phyloP scores from a whole-genome alignment of 1,140 invertebrate species.

The Aphis craccivora region DNA sequence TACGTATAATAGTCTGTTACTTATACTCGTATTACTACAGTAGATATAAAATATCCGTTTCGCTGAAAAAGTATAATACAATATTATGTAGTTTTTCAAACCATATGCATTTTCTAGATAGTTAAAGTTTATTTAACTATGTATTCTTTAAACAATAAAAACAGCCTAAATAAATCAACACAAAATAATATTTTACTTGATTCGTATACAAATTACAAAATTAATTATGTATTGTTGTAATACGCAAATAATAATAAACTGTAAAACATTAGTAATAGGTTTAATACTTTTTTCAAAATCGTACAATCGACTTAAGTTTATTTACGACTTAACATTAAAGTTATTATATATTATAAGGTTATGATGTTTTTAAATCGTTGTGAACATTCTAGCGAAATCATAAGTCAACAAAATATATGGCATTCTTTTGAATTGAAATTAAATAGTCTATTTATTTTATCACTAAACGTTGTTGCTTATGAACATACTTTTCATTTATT shows the following conservation, averaged over 20 bases:
- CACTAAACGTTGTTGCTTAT: not conserved
- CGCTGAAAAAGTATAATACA: not conserved
- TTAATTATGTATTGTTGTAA: not conserved
- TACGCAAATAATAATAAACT: not conserved
- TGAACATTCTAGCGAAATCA: not conserved
- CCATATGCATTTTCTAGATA: not conserved
- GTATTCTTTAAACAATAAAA: not conserved
- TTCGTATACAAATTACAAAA: not conserved
- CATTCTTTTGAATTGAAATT: not conserved
- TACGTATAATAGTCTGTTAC: not conserved
- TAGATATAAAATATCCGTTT: not conserved
- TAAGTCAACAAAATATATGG: not conserved
- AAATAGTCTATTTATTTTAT: not conserved
- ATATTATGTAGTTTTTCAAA: not conserved
- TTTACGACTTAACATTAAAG: not conserved
- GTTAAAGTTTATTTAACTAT: not conserved
- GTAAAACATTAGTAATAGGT: not conserved
- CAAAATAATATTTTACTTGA: not conserved
- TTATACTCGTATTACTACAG: not conserved
- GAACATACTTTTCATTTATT: not conserved
- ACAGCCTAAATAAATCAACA: not conserved
- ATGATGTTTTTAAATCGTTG: not conserved
- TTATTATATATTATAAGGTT: too few species aligned
- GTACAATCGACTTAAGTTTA: not conserved
- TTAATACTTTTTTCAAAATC: not conserved